Evolutionary conservation across 2,113 vertebrate genomes (phyloP), one percentile per base, ranked within the genome.

Genomic region (Asarcornis scutulata): DNA sequence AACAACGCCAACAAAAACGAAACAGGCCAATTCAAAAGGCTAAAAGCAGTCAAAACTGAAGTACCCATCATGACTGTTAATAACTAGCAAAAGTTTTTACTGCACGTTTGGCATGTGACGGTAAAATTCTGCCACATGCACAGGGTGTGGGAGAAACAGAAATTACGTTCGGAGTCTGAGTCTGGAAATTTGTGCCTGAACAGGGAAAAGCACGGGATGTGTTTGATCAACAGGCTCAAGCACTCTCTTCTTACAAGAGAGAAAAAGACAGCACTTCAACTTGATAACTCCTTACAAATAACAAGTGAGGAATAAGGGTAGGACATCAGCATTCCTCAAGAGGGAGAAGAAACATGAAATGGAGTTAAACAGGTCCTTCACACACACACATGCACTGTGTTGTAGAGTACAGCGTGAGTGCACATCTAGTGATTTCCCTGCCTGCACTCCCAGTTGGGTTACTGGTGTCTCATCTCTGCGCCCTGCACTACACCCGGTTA

Each of bases 71-170:
- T 80, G n/a, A 31, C 84, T 95, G 89, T 31, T 91, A 87, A 82
- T 63, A 94, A 91, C 87, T 91, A 88, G 13, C 16, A 80, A 34
- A 91, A 95, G 62, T 93, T 95, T 91, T 91, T 73, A 83, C 89
- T 53, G 81, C 32, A 89, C 79, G 53, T 80, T 94, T 87, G 81
- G 89, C 91, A 95, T 6, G 40, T 89, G 84, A 94, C 17, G 5
- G 81, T 74, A 94, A 94, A 96, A 91, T 91, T 94, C 95, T 92
- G 71, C 81, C 94, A 89, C 89, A 89, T 5, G 67, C 62, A 80
- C 25, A 68, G 29, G 36, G 78, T 95, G 91, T 95, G 87, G 95
- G 95, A 94, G 94, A 94, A 95, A 96, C 91, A 87, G 87, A 96
- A 96, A 94, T 95, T 94, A 87, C 87, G 73, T 83, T 96, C 87